Percentiles rank a stretch among this genome's conserved stretches.
phyloP scores from a whole-genome alignment of 2,797 vertebrate genomes.

The Tamandua tetradactyla region DNA sequence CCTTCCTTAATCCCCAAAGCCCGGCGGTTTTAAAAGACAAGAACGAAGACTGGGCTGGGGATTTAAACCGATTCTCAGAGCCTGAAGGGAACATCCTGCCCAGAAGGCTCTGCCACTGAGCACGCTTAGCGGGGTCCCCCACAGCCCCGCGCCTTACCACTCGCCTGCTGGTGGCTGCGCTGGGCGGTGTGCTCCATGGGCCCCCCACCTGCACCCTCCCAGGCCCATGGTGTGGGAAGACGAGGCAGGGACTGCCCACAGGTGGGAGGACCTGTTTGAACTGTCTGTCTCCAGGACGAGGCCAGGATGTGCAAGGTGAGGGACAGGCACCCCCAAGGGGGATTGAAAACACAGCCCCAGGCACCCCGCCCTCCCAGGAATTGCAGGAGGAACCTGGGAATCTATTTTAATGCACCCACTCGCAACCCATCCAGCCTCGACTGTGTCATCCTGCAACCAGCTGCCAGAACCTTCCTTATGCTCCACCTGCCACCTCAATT shows the following conservation, averaged over 20 bases:
- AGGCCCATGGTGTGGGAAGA: not conserved
- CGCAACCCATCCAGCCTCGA: fast-evolving
- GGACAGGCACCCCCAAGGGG: not conserved
- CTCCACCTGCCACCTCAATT: no score
- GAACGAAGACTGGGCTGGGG: not conserved
- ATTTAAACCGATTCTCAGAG: not conserved
- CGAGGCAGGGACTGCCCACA: not conserved
- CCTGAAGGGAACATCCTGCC: not conserved
- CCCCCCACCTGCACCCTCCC: not conserved
- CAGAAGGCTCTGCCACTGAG: no score
- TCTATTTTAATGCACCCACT: not conserved
- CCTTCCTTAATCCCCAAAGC: not conserved
- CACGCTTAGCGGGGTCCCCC: no score
- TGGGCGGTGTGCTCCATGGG: no score
- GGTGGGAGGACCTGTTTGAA: not conserved
- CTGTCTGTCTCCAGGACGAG: not conserved
- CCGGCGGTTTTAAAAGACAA: not conserved
- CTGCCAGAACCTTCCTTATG: no score
- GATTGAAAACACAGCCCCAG: not conserved
- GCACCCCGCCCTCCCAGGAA: not conserved
- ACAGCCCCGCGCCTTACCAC: no score
- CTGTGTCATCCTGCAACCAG: no score
- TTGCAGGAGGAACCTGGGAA: not conserved
- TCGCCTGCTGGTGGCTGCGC: no score
- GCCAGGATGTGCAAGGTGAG: not conserved